Base-by-base conservation (phyloP, 2,888 invertebrate species). In the Gandaritis pyraliata region DNA sequence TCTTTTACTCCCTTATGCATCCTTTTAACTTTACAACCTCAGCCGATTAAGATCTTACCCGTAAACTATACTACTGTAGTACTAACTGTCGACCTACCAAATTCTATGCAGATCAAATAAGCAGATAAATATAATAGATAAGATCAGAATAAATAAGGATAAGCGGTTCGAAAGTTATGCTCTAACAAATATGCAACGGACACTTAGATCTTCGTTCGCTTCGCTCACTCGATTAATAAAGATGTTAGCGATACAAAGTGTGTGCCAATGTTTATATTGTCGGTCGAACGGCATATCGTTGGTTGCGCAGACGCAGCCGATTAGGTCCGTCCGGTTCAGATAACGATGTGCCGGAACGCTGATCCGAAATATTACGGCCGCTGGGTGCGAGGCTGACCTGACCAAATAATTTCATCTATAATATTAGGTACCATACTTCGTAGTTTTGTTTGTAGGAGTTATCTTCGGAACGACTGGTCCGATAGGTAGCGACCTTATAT, bases 321-420 rank as follows among this genome's bases (percentile, higher is more conserved):
- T 88, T 89, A 86, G 81, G 79, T 65, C 68, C 87, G 82, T 90
- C 90, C 90, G 90, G 89, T 88, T 73, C 77, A 85, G 90, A 90
- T 90, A 91, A 83, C 81, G 77, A 72, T 77, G 78, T 82, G 77
- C 80, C 73, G 80, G 87, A 90, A 89, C 80, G 90, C 90, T 90
- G 90, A 90, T 87, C 86, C 80, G 74, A 85, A 85, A 69, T 82
- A 82, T 80, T 79, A 75, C 71, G 70, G 78, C 67, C 70, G 38
- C 29, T 16, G 53, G 15, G 30, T 30, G 53, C 61, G 65, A 58
- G 64, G 76, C 79, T 81, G 82, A 83, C 77, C 68, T 70, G 69
- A 71, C 70, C 65, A 75, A 78, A 77, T 75, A 67, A 68, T 69
- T 76, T 64, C 16, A 33, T 33, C 4, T 2, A 16, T 33, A 30